Conservation (phyloP, 2,888 invertebrate genomes). For the Sialis fuliginosa region DNA sequence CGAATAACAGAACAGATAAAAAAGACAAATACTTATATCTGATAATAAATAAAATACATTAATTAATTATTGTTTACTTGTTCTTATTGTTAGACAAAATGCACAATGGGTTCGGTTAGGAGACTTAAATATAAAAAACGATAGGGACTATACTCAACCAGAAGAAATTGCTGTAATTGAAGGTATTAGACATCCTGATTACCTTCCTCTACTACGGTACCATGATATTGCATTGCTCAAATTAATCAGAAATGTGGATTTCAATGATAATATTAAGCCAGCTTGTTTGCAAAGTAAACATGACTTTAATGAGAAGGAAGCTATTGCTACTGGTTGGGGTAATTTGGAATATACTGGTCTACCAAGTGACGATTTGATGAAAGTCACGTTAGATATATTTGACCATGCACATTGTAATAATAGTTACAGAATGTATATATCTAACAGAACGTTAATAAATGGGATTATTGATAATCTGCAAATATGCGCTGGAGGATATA, state of each 20-base stretch:
- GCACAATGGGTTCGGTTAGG: conserved; percentile 34
- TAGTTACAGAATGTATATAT: conserved; percentile 11
- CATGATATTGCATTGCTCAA: conserved; percentile 50
- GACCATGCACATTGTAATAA: conserved; percentile 15
- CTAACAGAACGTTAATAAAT: conserved; percentile 12
- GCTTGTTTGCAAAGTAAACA: conserved; percentile 34
- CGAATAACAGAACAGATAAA: too few species aligned
- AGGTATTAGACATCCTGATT: conserved; percentile 34
- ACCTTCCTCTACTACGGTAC: conserved; percentile 32
- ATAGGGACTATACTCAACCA: conserved; percentile 29
- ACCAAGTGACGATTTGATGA: conserved; percentile 20
- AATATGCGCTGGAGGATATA: conserved; percentile 24
- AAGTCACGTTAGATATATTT: conserved; percentile 21
- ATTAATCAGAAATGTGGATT: conserved; percentile 27
- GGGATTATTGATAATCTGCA: conserved; percentile 19
- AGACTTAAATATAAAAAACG: conserved; percentile 30
- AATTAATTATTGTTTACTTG: too few species aligned
- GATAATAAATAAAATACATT: too few species aligned
- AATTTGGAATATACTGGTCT: conserved; percentile 21
- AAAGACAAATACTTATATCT: too few species aligned
- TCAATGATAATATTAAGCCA: conserved; percentile 37
- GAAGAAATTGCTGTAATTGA: conserved; percentile 30
- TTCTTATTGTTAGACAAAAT: conserved; percentile 24
- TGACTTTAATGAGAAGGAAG: conserved; percentile 17
- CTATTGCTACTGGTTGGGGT: conserved; percentile 47